Evolutionary conservation across 2,113 vertebrate genomes (phyloP).

Genomic region (Equus quagga): DNA sequence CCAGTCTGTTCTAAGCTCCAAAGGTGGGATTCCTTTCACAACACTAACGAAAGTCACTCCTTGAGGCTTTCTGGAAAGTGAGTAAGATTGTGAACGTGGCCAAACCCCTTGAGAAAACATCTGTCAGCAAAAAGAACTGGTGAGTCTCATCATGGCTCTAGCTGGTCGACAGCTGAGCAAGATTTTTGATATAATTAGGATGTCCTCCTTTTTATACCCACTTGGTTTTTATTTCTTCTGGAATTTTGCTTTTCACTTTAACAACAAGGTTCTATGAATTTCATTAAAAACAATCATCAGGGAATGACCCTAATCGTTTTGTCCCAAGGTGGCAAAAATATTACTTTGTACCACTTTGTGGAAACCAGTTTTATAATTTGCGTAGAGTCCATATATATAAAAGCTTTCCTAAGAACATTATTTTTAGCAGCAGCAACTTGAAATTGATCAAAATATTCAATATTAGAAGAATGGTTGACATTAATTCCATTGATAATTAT

Average conservation of each 20-base stretch:
- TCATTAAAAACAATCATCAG: neutral
- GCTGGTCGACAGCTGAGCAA: neutral
- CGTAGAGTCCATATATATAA: too few relatives aligned
- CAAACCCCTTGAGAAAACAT: neutral
- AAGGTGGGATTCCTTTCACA: neutral
- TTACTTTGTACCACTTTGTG: neutral
- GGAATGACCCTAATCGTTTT: neutral
- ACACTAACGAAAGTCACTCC: neutral
- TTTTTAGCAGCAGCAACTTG: neutral
- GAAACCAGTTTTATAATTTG: neutral
- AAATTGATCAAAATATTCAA: neutral
- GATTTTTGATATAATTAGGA: neutral
- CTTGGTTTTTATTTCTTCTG: neutral
- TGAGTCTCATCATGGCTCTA: neutral
- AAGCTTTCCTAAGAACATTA: neutral
- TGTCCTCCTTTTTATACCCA: neutral
- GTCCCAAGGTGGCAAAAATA: neutral
- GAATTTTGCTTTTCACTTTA: neutral
- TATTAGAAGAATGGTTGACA: neutral
- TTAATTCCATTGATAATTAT: neutral
- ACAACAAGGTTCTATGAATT: neutral
- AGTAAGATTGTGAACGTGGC: neutral
- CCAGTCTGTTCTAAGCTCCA: neutral
- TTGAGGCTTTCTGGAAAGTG: neutral
- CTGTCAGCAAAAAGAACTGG: neutral